phyloP scores from a whole-genome alignment of 2,797 vertebrate genomes.

The Podarcis lilfordi region DNA sequence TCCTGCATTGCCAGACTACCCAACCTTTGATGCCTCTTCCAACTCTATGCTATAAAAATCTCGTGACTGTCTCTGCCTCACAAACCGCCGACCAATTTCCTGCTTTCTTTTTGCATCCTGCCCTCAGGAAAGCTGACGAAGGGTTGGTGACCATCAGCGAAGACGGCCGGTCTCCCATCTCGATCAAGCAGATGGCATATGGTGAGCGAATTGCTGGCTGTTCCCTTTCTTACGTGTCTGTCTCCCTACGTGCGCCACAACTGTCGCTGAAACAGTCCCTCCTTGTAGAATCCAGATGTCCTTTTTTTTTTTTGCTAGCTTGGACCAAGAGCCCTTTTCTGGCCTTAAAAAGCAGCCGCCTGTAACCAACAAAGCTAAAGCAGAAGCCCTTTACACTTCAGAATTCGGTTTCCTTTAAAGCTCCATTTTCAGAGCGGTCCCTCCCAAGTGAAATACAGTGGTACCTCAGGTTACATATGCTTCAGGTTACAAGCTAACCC shows the following conservation, averaged over 20 bases:
- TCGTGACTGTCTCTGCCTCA: not conserved
- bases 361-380: not conserved
- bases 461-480: no score
- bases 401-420: not conserved
- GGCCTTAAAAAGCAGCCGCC: not conserved
- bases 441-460: not conserved
- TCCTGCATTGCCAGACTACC: no score
- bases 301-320: no score
- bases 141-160: constrained; percentile 78
- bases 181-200: constrained; percentile 79
- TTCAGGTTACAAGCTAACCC: no score
- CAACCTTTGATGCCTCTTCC: not conserved
- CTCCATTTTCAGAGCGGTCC: not conserved
- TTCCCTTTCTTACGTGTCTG: no score
- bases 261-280: not conserved
- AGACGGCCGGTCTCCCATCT: constrained; percentile 78
- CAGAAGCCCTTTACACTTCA: not conserved
- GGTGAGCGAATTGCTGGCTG: constrained; percentile 62
- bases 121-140: constrained; percentile 77
- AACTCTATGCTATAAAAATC: no score
- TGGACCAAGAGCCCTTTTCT: no score
- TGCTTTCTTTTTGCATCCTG: not conserved
- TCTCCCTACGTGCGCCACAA: rapidly evolving
- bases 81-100: not conserved
- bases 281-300: not conserved